These are phyloP conservation scores for Lipophrys pholis DNA, from an alignment of 2,113 vertebrate genomes.

Conservation along the genomic window DNA sequence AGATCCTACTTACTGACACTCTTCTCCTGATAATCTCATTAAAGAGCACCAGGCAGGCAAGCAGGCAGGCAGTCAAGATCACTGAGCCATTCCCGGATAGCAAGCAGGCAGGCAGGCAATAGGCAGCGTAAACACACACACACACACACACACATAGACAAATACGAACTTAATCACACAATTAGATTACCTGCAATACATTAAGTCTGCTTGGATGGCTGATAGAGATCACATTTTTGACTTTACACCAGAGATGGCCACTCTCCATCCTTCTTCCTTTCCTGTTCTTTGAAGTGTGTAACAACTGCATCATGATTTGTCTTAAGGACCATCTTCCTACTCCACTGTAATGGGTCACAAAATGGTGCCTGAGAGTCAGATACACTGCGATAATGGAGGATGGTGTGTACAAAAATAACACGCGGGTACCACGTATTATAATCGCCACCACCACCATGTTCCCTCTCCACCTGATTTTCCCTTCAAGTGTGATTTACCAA, in stretches of 20 bases:
- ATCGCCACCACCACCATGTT: constrained; percentile 59
- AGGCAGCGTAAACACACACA: constrained; percentile 38
- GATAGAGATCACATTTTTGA: constrained; percentile 15
- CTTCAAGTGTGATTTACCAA: constrained; percentile 62
- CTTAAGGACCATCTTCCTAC: constrained; percentile 67
- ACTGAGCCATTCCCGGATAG: constrained; percentile 50
- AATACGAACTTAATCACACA: constrained; percentile 18
- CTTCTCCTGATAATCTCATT: constrained; percentile 87
- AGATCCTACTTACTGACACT: constrained; percentile 89
- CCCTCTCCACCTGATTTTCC: constrained; percentile 51
- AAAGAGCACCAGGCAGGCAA: constrained; percentile 78
- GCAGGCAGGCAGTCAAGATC: constrained; percentile 52
- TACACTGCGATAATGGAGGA: constrained; percentile 64
- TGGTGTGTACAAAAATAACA: constrained; percentile 70
- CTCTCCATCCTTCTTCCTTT: constrained; percentile 10
- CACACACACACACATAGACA: constrained; percentile 24
- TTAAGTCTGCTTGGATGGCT: constrained; percentile 25
- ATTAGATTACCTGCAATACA: constrained; percentile 36
- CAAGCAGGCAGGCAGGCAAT: constrained; percentile 34
- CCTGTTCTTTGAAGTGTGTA: constrained; percentile 41
- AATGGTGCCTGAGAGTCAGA: constrained; percentile 70
- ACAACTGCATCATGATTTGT: constrained; percentile 30
- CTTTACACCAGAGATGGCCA: constrained; percentile 17
- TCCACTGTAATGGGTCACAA: constrained; percentile 67
- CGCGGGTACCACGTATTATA: constrained; percentile 50